Conservation (phyloP, 2,113 vertebrate species). For the Carlito syrichta region DNA sequence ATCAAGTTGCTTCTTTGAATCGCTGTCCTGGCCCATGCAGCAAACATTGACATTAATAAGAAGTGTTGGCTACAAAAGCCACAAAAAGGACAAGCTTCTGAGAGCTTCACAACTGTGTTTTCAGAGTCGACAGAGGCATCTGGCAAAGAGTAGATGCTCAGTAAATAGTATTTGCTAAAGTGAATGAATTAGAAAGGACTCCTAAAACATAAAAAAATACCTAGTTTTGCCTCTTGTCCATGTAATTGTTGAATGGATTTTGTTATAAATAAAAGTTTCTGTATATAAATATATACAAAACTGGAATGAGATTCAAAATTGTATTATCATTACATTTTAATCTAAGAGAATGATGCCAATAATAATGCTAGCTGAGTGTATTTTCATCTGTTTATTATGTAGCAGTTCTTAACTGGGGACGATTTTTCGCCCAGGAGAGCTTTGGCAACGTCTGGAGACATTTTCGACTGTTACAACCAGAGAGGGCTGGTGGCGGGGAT, state of each 20-base stretch:
- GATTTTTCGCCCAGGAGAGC: background rate
- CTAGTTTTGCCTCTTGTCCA: background rate
- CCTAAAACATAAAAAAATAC: background rate
- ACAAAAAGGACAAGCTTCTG: background rate
- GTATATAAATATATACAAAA: background rate
- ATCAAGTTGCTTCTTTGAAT: background rate
- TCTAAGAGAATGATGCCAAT: background rate
- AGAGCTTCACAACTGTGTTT: background rate
- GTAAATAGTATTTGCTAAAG: background rate
- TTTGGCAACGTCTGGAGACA: background rate
- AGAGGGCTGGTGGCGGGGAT: background rate
- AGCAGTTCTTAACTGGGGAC: background rate
- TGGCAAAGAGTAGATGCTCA: background rate
- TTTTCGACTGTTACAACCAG: background rate
- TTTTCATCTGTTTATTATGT: conserved; percentile 12
- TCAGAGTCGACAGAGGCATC: background rate
- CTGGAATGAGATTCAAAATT: background rate
- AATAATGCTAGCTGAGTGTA: background rate
- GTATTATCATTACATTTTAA: background rate
- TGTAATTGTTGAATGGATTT: background rate
- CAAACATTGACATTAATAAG: background rate
- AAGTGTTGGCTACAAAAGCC: background rate
- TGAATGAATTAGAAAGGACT: background rate
- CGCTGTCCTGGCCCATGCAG: background rate
- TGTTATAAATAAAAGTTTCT: background rate